Evolutionary conservation across 1,140 invertebrate species (phyloP).

Genomic region (Drosophila prosaltans): DNA sequence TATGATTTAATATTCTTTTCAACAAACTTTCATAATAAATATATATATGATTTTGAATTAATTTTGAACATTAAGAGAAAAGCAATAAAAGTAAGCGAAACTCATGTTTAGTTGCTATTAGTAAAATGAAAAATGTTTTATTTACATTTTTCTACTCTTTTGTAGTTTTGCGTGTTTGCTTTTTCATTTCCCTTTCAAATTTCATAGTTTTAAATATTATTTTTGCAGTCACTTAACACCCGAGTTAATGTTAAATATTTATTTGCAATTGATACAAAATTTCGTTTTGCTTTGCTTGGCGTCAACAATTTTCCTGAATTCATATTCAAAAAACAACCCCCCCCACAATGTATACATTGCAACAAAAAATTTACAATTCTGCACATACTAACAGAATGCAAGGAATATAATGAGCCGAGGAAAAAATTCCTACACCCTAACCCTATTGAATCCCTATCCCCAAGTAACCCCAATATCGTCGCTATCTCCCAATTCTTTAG

Average conservation of each 20-base stretch:
- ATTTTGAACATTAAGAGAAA: conserved; percentile 16
- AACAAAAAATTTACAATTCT: no score
- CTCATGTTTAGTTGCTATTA: conserved; percentile 26
- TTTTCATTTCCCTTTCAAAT: conserved; percentile 22
- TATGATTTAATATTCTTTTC: not conserved
- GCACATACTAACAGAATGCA: no score
- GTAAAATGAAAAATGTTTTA: conserved; percentile 26
- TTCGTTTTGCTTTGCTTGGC: conserved; percentile 9
- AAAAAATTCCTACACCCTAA: no score
- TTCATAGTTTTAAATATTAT: conserved; percentile 12
- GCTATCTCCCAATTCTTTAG: no score
- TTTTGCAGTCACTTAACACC: conserved; percentile 40
- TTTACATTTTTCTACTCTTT: conserved; percentile 25
- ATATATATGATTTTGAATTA: not conserved
- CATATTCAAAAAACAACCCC: no score
- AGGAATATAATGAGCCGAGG: no score
- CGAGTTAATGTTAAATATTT: conserved; percentile 30
- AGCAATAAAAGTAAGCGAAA: not conserved
- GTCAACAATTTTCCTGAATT: conserved; percentile 26
- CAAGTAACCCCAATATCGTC: no score
- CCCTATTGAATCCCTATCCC: no score
- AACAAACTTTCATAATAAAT: not conserved
- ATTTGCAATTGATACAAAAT: conserved; percentile 36
- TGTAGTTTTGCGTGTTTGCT: conserved; percentile 39
- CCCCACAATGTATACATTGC: no score